These are phyloP conservation scores for Caenorhabditis brenneri DNA, from an alignment of 1,140 invertebrate genomes.

Conservation along the genomic window DNA sequence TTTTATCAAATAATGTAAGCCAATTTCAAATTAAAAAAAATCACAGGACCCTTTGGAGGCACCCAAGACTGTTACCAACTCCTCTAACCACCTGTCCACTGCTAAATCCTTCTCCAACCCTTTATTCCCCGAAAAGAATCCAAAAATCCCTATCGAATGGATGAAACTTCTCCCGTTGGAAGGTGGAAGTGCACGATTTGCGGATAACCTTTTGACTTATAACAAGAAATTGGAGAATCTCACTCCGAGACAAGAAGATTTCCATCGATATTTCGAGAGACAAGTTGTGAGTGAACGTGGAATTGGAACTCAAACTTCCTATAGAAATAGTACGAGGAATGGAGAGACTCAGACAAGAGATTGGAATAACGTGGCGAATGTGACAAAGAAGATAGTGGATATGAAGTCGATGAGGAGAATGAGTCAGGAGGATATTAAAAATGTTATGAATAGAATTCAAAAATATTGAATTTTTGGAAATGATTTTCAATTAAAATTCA, in stretches of 20 bases:
- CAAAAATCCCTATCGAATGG: conserved; percentile 26
- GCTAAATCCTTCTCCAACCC: conserved; percentile 7
- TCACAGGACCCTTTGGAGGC: background rate
- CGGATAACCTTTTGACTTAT: background rate
- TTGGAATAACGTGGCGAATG: background rate
- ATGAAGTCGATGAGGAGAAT: background rate
- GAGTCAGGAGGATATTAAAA: conserved; percentile 5
- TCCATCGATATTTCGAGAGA: background rate
- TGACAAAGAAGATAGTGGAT: background rate
- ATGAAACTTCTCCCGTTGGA: conserved; percentile 10
- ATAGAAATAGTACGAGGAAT: background rate
- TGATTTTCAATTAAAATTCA: background rate
- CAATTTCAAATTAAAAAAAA: background rate
- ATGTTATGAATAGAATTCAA: background rate
- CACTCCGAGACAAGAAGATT: conserved; percentile 3
- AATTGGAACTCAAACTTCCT: background rate
- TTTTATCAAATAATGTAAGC: no score
- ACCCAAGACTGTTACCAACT: background rate
- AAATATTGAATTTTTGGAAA: background rate
- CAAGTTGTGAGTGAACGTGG: background rate
- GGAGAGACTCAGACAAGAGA: conserved; percentile 19
- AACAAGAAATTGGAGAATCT: background rate
- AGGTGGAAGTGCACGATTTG: background rate
- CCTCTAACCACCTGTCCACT: background rate
- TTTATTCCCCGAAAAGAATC: background rate